Conservation (phyloP, 1,140 invertebrate species). For the Cherax destructor region DNA sequence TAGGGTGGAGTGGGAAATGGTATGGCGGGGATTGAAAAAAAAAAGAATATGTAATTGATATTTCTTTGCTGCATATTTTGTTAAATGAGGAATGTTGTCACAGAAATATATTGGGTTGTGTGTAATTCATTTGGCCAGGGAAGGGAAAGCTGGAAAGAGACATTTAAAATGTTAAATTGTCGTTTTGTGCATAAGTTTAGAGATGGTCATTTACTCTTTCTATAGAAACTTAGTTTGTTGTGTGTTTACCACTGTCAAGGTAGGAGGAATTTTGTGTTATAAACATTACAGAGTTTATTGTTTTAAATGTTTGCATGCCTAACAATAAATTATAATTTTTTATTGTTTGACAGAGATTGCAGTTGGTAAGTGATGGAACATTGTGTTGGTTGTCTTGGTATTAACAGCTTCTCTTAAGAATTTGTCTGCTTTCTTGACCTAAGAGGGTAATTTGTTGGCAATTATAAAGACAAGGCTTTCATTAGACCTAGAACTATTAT, state of each 20-base stretch:
- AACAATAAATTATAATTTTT: slow-evolving; percentile 13
- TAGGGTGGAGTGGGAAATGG: no score
- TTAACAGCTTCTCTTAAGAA: not conserved
- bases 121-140: not conserved
- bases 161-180: not conserved
- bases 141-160: not conserved
- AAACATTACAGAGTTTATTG: not conserved
- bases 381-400: not conserved
- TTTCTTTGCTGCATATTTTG: no score
- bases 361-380: slow-evolving; percentile 54
- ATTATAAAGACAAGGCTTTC: not conserved
- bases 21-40: no score
- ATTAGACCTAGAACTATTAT: no score
- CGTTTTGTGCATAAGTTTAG: slow-evolving; percentile 8
- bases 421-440: not conserved
- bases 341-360: slow-evolving; percentile 50
- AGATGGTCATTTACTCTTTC: not conserved
- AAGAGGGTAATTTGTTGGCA: not conserved
- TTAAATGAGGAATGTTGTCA: no score
- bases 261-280: not conserved
- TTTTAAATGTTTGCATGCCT: slow-evolving; percentile 2
- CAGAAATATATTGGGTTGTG: not conserved
- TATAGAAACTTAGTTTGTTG: not conserved
- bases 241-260: not conserved
- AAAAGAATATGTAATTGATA: no score